Percentiles rank a stretch among this genome's conserved stretches.
phyloP scores from a whole-genome alignment of 2,113 vertebrate species.

The Rhagologus leucostigma region DNA sequence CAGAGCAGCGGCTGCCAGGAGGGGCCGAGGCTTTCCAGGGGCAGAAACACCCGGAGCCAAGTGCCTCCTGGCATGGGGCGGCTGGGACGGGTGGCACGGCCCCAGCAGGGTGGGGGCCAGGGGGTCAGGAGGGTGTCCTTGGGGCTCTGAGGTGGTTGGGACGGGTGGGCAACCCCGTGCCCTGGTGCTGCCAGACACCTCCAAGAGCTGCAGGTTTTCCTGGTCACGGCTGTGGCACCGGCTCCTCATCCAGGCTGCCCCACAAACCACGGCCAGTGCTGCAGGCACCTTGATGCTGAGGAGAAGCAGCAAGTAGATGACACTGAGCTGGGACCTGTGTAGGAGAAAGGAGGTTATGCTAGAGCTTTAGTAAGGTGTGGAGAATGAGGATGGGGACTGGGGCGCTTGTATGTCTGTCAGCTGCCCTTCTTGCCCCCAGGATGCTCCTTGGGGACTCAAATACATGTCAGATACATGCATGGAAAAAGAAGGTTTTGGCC shows the following conservation, averaged over 20 bases:
- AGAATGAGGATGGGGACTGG: not conserved
- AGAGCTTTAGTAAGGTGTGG: not conserved
- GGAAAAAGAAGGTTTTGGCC: not conserved
- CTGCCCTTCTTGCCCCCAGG: rapidly evolving
- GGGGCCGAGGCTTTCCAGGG: not conserved
- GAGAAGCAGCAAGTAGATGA: not conserved
- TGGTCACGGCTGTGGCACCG: rapidly evolving
- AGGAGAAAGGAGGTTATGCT: not conserved
- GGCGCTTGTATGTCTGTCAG: not conserved
- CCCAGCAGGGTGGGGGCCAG: rapidly evolving
- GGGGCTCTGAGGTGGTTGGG: rapidly evolving
- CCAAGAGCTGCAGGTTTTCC: not conserved
- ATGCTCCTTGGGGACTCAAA: not conserved
- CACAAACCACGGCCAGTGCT: not conserved
- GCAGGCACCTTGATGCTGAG: not conserved
- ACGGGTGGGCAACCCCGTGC: rapidly evolving
- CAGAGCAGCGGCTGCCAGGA: rapidly evolving
- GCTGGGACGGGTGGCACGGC: rapidly evolving
- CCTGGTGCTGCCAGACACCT: rapidly evolving
- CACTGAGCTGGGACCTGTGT: not conserved
- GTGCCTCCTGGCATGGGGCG: rapidly evolving
- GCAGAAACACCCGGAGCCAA: rapidly evolving
- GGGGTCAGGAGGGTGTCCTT: rapidly evolving
- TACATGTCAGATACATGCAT: too few relatives aligned
- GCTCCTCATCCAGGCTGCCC: not conserved